Base-by-base conservation (phyloP, 2,113 vertebrate species). In the Fukomys damarensis region DNA sequence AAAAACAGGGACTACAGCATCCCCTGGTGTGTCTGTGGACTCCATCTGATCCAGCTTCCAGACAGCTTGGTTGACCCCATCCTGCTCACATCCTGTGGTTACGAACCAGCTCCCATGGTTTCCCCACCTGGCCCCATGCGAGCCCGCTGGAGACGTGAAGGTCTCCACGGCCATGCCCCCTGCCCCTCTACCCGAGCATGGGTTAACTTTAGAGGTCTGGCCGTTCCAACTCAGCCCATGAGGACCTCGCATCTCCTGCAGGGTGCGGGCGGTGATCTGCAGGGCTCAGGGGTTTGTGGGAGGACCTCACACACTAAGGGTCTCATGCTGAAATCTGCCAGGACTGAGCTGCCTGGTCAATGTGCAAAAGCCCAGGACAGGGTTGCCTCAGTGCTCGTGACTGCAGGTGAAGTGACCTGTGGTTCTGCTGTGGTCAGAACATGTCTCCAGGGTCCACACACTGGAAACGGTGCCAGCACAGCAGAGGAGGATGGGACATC, bases 81-180 rank as follows among this genome's bases (percentile, higher is more conserved):
- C 26, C 49, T 10, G 7, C 46, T 54, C 30, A 19, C 0, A 38
- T 63, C 56, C 43, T 7, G 12, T 7, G 12, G 58, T 9, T 24
- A 3, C 17, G 88, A 32, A 28, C 22, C 22, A 28, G 70, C 24
- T 54, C 32, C 28, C 41, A 65, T 22, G 1, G 12, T n/a, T 35
- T 26, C 63, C 14, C 59, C 80, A 26, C 12, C 68, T 86, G 82
- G 35, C 35, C 14, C 4, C 4, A 12, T 13, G 1, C 10, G 0
- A 32, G 5, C 12, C 32, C 9, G 2, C 54, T 19, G n/a, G 52
- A 43, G 49, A 5, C 1, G 0, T 35, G 11, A 9, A 43, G 4
- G 5, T 3, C 3, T 4, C 28, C 19, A 7, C 8, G 2, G 58
- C 10, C 6, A 0, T 49, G 22, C 16, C 17, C 1, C 2, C 54